These are phyloP conservation scores for Bruchidius siliquastri DNA, from an alignment of 2,888 invertebrate species.

Conservation along the genomic window DNA sequence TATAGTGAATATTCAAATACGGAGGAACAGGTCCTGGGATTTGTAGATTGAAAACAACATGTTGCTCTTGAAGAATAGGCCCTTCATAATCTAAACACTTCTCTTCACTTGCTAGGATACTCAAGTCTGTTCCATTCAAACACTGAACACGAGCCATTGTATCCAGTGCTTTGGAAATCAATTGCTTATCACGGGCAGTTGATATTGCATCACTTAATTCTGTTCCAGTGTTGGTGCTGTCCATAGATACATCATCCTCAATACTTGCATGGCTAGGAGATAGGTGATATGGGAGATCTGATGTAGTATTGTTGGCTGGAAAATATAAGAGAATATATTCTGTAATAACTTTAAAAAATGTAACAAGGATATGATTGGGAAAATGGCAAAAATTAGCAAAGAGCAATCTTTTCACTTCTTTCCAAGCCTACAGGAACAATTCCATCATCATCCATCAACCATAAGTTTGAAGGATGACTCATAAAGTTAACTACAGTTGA, in stretches of 20 bases:
- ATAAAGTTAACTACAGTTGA: too few species aligned
- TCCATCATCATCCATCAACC: too few species aligned
- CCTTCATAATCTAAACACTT: conserved; percentile 52
- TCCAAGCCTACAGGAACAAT: too few species aligned
- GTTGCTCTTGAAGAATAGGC: conserved; percentile 63
- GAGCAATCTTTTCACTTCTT: too few species aligned
- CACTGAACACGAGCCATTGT: conserved; percentile 55
- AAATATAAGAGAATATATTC: conserved; percentile 25
- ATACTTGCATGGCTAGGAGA: conserved; percentile 49
- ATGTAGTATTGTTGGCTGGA: conserved; percentile 26
- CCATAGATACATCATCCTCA: conserved; percentile 56
- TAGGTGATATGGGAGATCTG: conserved; percentile 41
- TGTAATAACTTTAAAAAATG: neutral
- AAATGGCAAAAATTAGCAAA: too few species aligned
- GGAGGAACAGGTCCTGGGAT: conserved; percentile 76
- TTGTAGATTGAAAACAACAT: conserved; percentile 71
- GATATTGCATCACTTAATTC: conserved; percentile 58
- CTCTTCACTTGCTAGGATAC: conserved; percentile 36
- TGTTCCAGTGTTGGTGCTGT: conserved; percentile 49
- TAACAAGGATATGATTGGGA: too few species aligned
- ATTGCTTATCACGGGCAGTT: conserved; percentile 57
- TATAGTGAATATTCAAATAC: conserved; percentile 90
- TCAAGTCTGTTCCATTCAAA: conserved; percentile 40
- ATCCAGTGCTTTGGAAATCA: conserved; percentile 66
- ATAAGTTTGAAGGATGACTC: too few species aligned